Conservation (phyloP, 2,113 vertebrate species). For the Hippocampus mohnikei region DNA sequence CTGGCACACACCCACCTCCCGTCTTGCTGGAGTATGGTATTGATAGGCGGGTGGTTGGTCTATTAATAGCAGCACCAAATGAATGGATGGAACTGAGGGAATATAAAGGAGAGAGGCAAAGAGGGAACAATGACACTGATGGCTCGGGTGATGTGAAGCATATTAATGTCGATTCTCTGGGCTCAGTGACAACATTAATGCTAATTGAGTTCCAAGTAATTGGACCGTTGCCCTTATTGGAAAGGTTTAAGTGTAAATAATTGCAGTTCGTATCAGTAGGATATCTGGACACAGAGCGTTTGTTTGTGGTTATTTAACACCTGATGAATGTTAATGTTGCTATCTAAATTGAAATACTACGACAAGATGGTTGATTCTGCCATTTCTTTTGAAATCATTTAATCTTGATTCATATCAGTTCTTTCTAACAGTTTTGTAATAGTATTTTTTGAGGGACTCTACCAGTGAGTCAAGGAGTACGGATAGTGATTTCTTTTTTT, state of each 20-base stretch:
- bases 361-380: background rate
- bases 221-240: conserved; percentile 29
- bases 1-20: conserved; percentile 51
- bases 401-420: background rate
- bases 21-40: conserved; percentile 61
- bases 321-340: background rate
- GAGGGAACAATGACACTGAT: conserved; percentile 28
- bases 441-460: background rate
- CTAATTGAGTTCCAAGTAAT: conserved; percentile 52
- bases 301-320: conserved; percentile 11
- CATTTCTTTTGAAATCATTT: background rate
- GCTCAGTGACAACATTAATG: conserved; percentile 47
- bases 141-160: conserved; percentile 34
- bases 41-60: conserved; percentile 58
- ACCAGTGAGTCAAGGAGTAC: too few relatives aligned
- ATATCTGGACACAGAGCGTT: background rate
- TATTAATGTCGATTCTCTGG: conserved; percentile 49
- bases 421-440: too few relatives aligned
- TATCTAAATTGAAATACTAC: background rate
- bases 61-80: conserved; percentile 64
- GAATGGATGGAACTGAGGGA: conserved; percentile 59
- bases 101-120: conserved; percentile 33
- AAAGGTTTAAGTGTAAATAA: conserved; percentile 18
- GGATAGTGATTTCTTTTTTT: too few relatives aligned
- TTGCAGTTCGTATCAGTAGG: background rate